Evolutionary conservation across 2,113 vertebrate species (phyloP).

Genomic region (Balaenoptera acutorostrata): DNA sequence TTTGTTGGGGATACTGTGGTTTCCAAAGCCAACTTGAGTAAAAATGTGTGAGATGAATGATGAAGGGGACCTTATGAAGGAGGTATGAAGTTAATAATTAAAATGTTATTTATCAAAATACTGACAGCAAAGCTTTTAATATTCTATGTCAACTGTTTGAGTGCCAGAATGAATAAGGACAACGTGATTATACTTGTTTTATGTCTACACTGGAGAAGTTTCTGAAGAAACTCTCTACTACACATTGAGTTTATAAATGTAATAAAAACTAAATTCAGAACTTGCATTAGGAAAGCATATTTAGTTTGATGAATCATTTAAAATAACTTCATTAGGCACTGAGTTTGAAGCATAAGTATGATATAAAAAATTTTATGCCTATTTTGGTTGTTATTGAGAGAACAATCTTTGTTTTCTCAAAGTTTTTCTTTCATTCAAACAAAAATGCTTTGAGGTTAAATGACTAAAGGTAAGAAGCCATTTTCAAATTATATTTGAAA

Average conservation of each 20-base stretch:
- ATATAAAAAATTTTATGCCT: background rate
- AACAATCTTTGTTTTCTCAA: background rate
- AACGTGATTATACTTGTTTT: background rate
- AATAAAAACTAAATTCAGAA: slow-evolving; percentile 1
- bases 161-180: background rate
- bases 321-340: background rate
- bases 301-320: slow-evolving; percentile 4
- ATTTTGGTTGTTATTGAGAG: background rate
- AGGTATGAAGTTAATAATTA: slow-evolving; percentile 77
- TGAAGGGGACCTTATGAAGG: slow-evolving; percentile 64
- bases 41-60: slow-evolving; percentile 77
- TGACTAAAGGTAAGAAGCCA: background rate
- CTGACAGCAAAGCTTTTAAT: slow-evolving; percentile 6
- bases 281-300: background rate
- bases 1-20: slow-evolving; percentile 32
- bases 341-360: background rate
- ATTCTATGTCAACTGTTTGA: background rate
- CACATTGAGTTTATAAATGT: background rate
- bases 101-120: slow-evolving; percentile 32
- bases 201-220: background rate
- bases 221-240: background rate
- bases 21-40: slow-evolving; percentile 69
- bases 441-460: background rate
- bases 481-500: slow-evolving; percentile 44
- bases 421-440: background rate